Evolutionary conservation across 2,888 invertebrate genomes (phyloP).

Genomic region (Megastigmus dorsalis): DNA sequence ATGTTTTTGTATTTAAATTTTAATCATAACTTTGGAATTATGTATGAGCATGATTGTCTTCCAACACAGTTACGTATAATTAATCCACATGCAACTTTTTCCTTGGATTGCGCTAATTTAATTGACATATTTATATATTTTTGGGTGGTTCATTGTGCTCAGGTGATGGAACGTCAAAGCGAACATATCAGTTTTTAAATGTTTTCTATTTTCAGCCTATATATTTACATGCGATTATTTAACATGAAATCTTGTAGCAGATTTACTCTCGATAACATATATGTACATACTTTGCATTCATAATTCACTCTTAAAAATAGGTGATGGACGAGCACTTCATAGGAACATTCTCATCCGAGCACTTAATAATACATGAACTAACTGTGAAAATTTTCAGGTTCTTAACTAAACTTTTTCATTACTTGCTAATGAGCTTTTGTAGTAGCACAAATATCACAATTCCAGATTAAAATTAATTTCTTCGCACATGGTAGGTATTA

Average conservation of each 20-base stretch:
- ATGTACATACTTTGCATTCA: constrained; percentile 26
- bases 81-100: constrained; percentile 1
- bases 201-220: constrained; percentile 52
- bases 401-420: constrained; percentile 15
- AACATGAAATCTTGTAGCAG: constrained; percentile 24
- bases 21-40: neutral
- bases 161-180: constrained; percentile 55
- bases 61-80: neutral
- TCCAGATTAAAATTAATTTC: constrained; percentile 34
- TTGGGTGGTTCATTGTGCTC: constrained; percentile 35
- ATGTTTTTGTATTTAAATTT: neutral
- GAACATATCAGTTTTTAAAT: constrained; percentile 28
- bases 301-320: constrained; percentile 35
- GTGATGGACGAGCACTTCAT: constrained; percentile 52
- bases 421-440: constrained; percentile 33
- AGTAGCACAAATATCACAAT: constrained; percentile 48
- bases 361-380: constrained; percentile 44
- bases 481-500: constrained; percentile 43
- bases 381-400: constrained; percentile 41
- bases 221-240: neutral
- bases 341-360: constrained; percentile 30
- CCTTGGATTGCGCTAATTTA: neutral
- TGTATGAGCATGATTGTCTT: neutral
- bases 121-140: constrained; percentile 20
- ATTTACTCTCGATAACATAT: neutral